Percentiles rank a stretch among this genome's conserved stretches.
Evolutionary conservation across 2,888 invertebrate genomes (phyloP).

Genomic region (Anticlea derivata): DNA sequence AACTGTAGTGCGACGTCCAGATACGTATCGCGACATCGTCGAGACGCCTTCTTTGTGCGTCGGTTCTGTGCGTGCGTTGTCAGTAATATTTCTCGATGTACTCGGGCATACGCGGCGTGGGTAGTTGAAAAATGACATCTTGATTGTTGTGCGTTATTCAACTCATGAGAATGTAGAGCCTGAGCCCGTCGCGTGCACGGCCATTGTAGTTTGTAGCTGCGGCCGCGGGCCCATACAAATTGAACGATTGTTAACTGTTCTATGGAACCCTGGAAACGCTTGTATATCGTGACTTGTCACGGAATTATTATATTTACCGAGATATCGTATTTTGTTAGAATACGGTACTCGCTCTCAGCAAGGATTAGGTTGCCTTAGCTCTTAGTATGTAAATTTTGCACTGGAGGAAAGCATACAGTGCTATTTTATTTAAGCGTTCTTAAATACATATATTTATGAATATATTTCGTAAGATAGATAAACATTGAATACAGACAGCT

Average conservation of each 20-base stretch:
- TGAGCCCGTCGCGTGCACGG: conserved; percentile 71
- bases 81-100: conserved; percentile 77
- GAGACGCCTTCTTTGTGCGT: conserved; percentile 74
- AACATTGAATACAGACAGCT: too few relatives aligned
- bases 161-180: conserved; percentile 78
- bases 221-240: conserved; percentile 74
- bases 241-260: conserved; percentile 81
- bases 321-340: conserved; percentile 61
- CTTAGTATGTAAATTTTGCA: conserved; percentile 22
- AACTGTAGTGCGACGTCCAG: conserved; percentile 68
- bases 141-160: conserved; percentile 83
- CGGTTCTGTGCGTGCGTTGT: conserved; percentile 71
- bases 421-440: too few relatives aligned
- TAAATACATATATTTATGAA: too few relatives aligned
- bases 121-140: conserved; percentile 84
- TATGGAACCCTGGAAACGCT: conserved; percentile 52
- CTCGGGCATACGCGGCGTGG: conserved; percentile 71
- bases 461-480: too few relatives aligned
- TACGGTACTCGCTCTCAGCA: conserved; percentile 41
- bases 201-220: conserved; percentile 61
- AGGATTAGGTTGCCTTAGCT: conserved; percentile 20
- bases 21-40: conserved; percentile 75
- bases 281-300: conserved; percentile 75
- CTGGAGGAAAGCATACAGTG: conserved; percentile 8
- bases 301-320: conserved; percentile 69